Conservation (phyloP, 2,888 invertebrate genomes). For the Dyspetes luteomarginatus region DNA sequence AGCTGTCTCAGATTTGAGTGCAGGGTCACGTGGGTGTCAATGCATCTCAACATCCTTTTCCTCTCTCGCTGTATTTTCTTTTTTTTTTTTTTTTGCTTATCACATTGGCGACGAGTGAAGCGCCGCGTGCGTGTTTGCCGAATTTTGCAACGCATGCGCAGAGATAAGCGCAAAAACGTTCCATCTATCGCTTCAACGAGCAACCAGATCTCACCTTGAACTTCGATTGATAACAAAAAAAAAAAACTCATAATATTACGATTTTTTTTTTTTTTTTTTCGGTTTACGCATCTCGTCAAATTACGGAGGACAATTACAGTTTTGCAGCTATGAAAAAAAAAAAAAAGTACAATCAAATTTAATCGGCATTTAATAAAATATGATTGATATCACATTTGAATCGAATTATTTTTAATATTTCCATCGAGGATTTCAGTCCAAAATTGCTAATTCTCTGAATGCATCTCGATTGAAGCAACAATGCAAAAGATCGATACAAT, state of each 20-base stretch:
- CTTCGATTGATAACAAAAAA: constrained; percentile 32
- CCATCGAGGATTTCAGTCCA: no score
- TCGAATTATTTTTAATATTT: no score
- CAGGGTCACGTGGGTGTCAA: constrained; percentile 41
- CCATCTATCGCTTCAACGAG: constrained; percentile 56
- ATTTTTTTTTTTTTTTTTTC: background rate
- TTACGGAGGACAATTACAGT: no score
- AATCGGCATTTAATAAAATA: no score
- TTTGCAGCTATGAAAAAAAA: no score
- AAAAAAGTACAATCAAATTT: no score
- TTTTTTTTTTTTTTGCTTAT: constrained; percentile 30
- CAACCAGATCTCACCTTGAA: constrained; percentile 57
- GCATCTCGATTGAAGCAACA: no score
- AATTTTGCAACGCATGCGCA: constrained; percentile 42
- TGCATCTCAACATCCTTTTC: constrained; percentile 22
- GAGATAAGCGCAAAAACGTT: constrained; percentile 35
- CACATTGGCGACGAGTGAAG: constrained; percentile 37
- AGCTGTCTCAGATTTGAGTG: background rate
- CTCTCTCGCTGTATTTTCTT: background rate
- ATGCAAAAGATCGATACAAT: no score
- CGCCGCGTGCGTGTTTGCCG: constrained; percentile 44
- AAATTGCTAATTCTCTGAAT: no score
- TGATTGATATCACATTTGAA: no score
- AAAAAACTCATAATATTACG: background rate
- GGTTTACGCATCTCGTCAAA: no score